These are phyloP conservation scores for Garra rufa DNA, from an alignment of 2,113 vertebrate genomes.

Conservation along the genomic window DNA sequence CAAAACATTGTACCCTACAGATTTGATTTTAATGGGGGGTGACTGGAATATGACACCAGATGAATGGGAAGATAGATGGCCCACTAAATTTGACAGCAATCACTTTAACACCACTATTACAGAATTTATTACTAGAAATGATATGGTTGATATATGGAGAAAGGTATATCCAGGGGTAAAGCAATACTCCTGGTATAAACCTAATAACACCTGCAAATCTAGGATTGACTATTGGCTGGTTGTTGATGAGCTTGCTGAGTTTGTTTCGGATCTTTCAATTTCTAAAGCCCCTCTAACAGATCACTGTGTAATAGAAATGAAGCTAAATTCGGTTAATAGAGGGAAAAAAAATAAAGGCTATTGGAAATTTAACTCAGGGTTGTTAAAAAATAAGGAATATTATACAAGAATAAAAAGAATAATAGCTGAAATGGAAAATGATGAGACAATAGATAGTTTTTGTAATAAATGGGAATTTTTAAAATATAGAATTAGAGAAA, in stretches of 20 bases:
- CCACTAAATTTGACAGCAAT: not conserved
- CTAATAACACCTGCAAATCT: conserved; percentile 12
- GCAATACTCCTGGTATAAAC: conserved; percentile 31
- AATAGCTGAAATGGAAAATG: not conserved
- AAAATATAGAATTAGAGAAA: conserved; percentile 26
- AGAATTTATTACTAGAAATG: not conserved
- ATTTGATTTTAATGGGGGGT: conserved; percentile 37
- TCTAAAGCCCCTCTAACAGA: conserved; percentile 29
- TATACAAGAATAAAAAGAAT: not conserved
- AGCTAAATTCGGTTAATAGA: not conserved
- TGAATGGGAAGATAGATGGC: conserved; percentile 38
- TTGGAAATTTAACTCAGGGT: conserved; percentile 38
- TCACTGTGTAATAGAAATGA: conserved; percentile 29
- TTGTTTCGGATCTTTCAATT: conserved; percentile 8
- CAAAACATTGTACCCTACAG: conserved; percentile 17
- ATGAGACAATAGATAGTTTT: not conserved
- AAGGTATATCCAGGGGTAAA: conserved; percentile 6
- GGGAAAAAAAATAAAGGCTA: conserved; percentile 16
- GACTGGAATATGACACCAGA: conserved; percentile 44
- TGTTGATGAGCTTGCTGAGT: not conserved
- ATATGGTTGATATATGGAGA: conserved; percentile 16
- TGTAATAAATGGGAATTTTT: conserved; percentile 41
- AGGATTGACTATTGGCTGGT: conserved; percentile 32
- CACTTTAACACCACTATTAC: not conserved
- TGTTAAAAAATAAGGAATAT: conserved; percentile 24